Conservation (phyloP, 1,140 invertebrate species). For the Callitettix versicolor region DNA sequence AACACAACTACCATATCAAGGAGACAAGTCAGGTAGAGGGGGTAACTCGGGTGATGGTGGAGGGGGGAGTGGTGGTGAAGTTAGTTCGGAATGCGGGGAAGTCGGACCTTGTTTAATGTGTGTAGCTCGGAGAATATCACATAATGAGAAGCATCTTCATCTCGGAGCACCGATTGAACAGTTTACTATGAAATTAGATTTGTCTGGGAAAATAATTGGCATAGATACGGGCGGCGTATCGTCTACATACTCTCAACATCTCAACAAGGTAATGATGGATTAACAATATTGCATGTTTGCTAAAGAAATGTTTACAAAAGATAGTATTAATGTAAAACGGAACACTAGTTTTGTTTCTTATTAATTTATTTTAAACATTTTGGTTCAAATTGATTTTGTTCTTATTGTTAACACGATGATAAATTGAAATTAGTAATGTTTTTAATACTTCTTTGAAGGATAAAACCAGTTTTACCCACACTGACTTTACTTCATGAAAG, state of each 20-base stretch:
- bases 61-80: constrained; percentile 34
- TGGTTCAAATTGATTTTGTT: too few relatives aligned
- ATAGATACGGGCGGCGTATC: constrained; percentile 63
- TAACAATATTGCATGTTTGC: too few relatives aligned
- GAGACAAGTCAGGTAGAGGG: constrained; percentile 33
- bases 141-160: constrained; percentile 63
- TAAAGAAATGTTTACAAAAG: too few relatives aligned
- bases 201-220: constrained; percentile 68
- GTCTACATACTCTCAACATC: constrained; percentile 47
- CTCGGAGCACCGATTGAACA: constrained; percentile 59
- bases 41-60: constrained; percentile 33
- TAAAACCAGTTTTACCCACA: too few relatives aligned
- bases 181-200: constrained; percentile 85
- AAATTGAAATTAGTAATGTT: too few relatives aligned
- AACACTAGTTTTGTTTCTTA: too few relatives aligned
- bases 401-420: too few relatives aligned
- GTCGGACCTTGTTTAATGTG: constrained; percentile 59
- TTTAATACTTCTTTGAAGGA: too few relatives aligned
- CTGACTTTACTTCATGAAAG: too few relatives aligned
- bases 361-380: too few relatives aligned
- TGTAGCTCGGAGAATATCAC: constrained; percentile 71
- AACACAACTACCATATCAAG: constrained; percentile 40
- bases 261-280: constrained; percentile 50
- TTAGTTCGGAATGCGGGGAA: constrained; percentile 36
- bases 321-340: too few relatives aligned